Evolutionary conservation across 2,113 vertebrate genomes (phyloP), one percentile per base, ranked within the genome.

Genomic region (Callospermophilus lateralis): DNA sequence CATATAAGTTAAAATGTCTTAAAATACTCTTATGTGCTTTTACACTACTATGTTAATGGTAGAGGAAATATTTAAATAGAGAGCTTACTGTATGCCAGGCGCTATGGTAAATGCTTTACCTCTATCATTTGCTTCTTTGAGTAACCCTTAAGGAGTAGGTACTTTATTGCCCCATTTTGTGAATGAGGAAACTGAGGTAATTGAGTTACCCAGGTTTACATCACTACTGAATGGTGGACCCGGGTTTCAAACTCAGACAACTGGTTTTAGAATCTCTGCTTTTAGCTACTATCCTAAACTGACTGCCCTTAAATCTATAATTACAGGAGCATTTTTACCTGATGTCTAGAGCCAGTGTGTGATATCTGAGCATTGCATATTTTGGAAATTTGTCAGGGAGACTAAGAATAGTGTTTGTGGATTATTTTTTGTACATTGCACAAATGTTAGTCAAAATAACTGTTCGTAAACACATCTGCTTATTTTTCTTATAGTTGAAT

Each of bases 361-460:
- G 55, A 77, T 28, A 68, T 73, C 70, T 88, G 94, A 96, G 80
- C n/a, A 39, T 70, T 51, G 39, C 34, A 4, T 79, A 68, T 86
- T 93, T 93, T 94, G 95, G 76, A 93, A 88, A 90, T 83, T 96
- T 96, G 79, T 85, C 89, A 95, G 63, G 63, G 70, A 97, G 61
- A 83, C 84, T 78, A 93, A 94, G 42, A 96, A 93, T 96, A 96
- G 68, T 53, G 39, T 80, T 89, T 94, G 34, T 76, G 48, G 73
- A 39, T 77, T 80, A 95, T 88, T 93, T 85, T 86, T 76, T 45
- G 48, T 93, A 84, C 17, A 11, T 80, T 53, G 68, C 72, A 51
- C 81, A 95, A 97, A 93, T 94, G 81, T 96, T 91, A 81, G 76
- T 95, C 90, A 94, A 89, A 96, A 96, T 94, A 96, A 84, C 85